These are phyloP conservation scores for Temnothorax ravouxi DNA, from an alignment of 2,888 invertebrate species.

Conservation along the genomic window DNA sequence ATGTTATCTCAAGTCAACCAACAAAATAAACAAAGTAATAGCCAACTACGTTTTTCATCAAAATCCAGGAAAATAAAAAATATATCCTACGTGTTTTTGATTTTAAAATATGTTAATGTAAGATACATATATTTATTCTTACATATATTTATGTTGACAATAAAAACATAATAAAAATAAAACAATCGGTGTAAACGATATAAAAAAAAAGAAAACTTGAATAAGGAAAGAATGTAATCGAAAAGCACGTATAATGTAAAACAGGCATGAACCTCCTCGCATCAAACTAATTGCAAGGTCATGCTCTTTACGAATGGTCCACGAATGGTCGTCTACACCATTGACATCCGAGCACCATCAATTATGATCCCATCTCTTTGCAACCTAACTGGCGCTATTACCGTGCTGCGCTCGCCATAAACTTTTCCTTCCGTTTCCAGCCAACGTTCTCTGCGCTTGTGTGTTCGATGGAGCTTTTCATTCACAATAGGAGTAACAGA, in stretches of 20 bases:
- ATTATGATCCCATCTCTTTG: conserved; percentile 77
- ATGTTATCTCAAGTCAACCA: background rate
- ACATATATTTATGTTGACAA: background rate
- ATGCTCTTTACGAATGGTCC: conserved; percentile 77
- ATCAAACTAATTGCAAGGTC: conserved; percentile 27
- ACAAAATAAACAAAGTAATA: background rate
- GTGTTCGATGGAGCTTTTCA: background rate
- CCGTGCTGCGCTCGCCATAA: conserved; percentile 70
- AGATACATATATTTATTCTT: background rate
- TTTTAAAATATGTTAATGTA: background rate
- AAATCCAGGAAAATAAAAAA: background rate
- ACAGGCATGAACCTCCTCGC: background rate
- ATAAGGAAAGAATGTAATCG: background rate
- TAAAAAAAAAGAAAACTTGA: background rate
- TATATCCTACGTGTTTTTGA: background rate
- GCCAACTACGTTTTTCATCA: background rate
- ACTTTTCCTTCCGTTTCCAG: conserved; percentile 46
- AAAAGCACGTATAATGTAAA: background rate
- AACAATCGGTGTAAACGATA: background rate
- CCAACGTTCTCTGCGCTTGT: conserved; percentile 19
- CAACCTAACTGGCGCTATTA: conserved; percentile 68
- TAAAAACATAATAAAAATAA: background rate
- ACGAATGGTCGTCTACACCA: conserved; percentile 58
- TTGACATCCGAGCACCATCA: conserved; percentile 79
- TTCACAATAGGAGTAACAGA: background rate